Conservation (phyloP, 2,113 vertebrate genomes). For the Aptenodytes patagonicus region DNA sequence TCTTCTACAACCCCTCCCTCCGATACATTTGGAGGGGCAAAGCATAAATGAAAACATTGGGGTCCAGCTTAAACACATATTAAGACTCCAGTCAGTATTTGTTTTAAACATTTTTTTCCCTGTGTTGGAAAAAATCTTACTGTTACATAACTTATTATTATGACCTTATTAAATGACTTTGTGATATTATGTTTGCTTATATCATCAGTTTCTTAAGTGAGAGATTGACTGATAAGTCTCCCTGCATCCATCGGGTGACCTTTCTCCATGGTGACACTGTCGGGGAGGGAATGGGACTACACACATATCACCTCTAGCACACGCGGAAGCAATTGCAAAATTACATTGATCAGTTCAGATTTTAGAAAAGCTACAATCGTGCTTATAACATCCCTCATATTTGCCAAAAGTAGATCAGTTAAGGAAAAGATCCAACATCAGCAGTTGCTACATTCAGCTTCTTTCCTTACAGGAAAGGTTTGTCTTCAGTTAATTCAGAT, state of each 20-base stretch:
- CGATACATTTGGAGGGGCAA: not conserved
- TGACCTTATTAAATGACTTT: not conserved
- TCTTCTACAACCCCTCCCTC: not conserved
- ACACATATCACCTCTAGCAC: rapidly evolving
- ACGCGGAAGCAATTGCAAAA: rapidly evolving
- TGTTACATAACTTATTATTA: not conserved
- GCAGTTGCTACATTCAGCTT: not conserved
- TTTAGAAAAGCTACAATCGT: not conserved
- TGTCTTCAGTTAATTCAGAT: not conserved
- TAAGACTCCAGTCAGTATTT: not conserved
- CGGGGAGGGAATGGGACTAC: not conserved
- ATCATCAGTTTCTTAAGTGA: not conserved
- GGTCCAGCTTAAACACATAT: not conserved
- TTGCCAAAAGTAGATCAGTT: not conserved
- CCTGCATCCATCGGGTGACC: not conserved
- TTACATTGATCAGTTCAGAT: not conserved
- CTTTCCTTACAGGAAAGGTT: not conserved
- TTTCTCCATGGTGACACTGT: not conserved
- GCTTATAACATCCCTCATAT: not conserved
- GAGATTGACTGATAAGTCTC: not conserved
- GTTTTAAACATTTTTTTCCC: not conserved
- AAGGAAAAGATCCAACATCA: not conserved
- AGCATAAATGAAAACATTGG: not conserved
- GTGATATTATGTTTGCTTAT: not conserved
- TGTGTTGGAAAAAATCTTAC: not conserved